Evolutionary conservation across 2,888 invertebrate species (phyloP), one percentile per base, ranked within the genome.

Genomic region (Melanostoma mellinum): DNA sequence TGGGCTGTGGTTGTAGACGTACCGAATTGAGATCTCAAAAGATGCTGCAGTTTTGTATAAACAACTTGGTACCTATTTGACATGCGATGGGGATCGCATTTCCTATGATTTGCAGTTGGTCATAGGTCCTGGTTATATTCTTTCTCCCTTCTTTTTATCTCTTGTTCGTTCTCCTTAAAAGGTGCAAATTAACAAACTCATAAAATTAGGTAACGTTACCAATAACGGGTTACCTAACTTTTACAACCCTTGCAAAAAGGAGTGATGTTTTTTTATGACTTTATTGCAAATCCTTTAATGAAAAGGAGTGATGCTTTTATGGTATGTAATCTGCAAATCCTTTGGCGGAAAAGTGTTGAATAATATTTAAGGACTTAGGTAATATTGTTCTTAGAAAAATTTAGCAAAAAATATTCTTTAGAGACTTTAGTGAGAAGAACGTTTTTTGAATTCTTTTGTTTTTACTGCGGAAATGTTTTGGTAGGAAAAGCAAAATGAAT

Each of bases 221-320:
- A 10, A 80, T 71, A 75, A 80, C 74, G 80, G 80, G 80, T 80
- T 80, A 53, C 38, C 46, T 65, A 46, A 38, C 46, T 55, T 69
- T 80, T 80, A 80, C 60, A 71, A 63, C 33, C 58, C 52, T 72
- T 58, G 71, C 71, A 20, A 56, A 77, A 73, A 52, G 52, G 60
- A 60, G 60, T 53, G 46, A 42, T 33, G 9, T 48, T 4, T 2
- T 38, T 67, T 68, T 74, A 67, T 58, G 42, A 46, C 65, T 35
- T 36, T 4, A 53, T 4, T 32, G 60, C 30, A 40, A 77, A 58
- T 78, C 72, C 72, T 72, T 78, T 71, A n/a, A 63, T n/a, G 30
- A 33, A 61, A 48, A 48, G 48, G 48, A 46, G 48, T 61, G 48
- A 50, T 38, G 35, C 20, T 48, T 63, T 63, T 63, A 63, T 50